Conservation (phyloP, 2,113 vertebrate genomes). For the Crocuta crocuta region DNA sequence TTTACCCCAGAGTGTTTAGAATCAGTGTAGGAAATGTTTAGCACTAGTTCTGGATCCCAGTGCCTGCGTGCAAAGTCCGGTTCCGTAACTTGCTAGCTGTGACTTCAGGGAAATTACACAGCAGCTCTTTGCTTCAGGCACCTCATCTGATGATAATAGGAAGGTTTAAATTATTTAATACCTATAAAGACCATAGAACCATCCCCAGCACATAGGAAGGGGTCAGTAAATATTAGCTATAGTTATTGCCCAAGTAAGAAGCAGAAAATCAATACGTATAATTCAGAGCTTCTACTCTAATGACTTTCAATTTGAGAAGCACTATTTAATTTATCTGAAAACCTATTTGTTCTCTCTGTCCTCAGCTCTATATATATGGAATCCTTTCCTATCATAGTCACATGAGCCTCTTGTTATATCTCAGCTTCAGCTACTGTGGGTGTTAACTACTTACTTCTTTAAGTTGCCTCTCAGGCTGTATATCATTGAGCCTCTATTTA, state of each 20-base stretch:
- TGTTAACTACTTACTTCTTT: neutral
- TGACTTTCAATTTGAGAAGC: conserved; percentile 64
- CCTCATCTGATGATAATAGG: conserved; percentile 45
- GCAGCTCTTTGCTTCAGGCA: neutral
- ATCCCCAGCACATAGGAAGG: conserved; percentile 45
- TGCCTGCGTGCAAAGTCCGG: neutral
- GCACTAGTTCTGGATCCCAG: neutral
- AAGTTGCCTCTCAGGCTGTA: neutral
- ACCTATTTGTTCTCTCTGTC: conserved; percentile 41
- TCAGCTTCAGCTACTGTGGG: neutral
- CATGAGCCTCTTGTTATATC: neutral
- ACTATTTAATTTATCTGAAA: conserved; percentile 57
- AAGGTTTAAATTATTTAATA: conserved; percentile 72
- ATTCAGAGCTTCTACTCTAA: conserved; percentile 62
- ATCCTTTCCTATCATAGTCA: neutral
- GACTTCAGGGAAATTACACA: conserved; percentile 47
- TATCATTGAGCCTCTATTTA: neutral
- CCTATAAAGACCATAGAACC: conserved; percentile 19
- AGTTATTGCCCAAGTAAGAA: conserved; percentile 59
- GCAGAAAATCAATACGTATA: conserved; percentile 68
- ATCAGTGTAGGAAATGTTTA: neutral
- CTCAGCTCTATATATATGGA: neutral
- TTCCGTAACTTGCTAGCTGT: neutral
- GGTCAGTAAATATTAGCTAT: conserved; percentile 71
- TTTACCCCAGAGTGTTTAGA: neutral